Evolutionary conservation across 2,797 vertebrate species (phyloP), one percentile per base, ranked within the genome.

Genomic region (Apogon talboti): DNA sequence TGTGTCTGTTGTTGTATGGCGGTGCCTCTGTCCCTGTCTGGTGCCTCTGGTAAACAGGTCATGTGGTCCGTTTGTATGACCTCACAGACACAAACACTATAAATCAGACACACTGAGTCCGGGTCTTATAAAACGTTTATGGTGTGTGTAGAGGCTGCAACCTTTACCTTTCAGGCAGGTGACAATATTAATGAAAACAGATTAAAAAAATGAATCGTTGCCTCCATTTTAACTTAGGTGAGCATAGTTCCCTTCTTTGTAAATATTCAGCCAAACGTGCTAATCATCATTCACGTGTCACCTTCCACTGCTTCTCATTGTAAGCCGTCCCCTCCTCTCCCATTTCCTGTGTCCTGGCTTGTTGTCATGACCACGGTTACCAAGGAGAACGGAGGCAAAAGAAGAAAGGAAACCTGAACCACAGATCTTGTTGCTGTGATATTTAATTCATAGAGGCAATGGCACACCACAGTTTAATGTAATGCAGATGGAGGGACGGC

Each of bases 311-410:
- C 52, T 47, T 75, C 82, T 72, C 69, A 74, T 82, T 81, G 74
- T 87, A 48, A 68, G 35, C 78, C 66, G 63, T 65, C 58, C 69
- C 57, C 57, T 73, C 62, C 64, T 74, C 58, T 76, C 74, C 71
- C 43, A 41, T 89, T 88, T 92, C 89, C 90, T 78, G 83, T 85
- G 85, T 89, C 80, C 83, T 4, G 47, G 61, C 68, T 52, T 66
- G 93, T 93, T 87, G 90, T 86, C 93, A 92, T 92, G 93, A 54
- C 86, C 77, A 93, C 93, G 4, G 93, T 94, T 92, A 62, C 92
- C 90, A 85, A 45, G 91, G 91, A 56, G 80, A 88, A 55, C 0
- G 14, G 77, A 77, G 80, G 84, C 79, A 57, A 84, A 73, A 83
- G 74, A 75, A 92, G 83, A 91, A 89, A 83, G 79, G 93, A 86